A percentile compares a stretch with the other conserved stretches of the same genome.
These are phyloP conservation scores for Rosalia funebris DNA, from an alignment of 2,888 invertebrate species.

Conservation along the genomic window DNA sequence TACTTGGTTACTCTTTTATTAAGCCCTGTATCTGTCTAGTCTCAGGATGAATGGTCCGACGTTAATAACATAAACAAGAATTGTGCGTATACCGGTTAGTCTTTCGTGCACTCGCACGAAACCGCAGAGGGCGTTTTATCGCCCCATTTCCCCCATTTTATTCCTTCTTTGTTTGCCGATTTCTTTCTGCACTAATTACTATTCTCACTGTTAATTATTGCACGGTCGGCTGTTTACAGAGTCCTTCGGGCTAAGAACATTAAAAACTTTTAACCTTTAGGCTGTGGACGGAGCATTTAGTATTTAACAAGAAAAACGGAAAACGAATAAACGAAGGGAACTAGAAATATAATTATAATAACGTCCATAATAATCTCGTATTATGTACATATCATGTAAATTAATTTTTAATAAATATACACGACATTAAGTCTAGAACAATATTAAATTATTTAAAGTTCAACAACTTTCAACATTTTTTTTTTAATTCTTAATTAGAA, in stretches of 20 bases:
- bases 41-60: conserved; percentile 57
- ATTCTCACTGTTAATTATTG: conserved; percentile 27
- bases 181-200: conserved; percentile 35
- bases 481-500: no score
- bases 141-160: conserved; percentile 42
- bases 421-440: no score
- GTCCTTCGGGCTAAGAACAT: neutral
- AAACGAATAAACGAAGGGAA: no score
- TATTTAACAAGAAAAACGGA: no score
- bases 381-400: no score
- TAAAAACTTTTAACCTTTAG: conserved; percentile 5
- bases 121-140: conserved; percentile 40
- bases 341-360: no score
- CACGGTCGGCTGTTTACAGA: conserved; percentile 2
- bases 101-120: conserved; percentile 22
- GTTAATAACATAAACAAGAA: conserved; percentile 60
- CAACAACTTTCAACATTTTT: no score
- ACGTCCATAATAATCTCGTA: no score
- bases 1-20: conserved; percentile 59
- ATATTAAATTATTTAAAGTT: no score
- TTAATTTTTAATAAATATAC: no score
- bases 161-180: conserved; percentile 42
- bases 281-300: no score
- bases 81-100: conserved; percentile 40
- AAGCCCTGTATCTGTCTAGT: conserved; percentile 59